Evolutionary conservation across 2,113 vertebrate genomes (phyloP).

Genomic region (Cyphomyrus discorhynchus): DNA sequence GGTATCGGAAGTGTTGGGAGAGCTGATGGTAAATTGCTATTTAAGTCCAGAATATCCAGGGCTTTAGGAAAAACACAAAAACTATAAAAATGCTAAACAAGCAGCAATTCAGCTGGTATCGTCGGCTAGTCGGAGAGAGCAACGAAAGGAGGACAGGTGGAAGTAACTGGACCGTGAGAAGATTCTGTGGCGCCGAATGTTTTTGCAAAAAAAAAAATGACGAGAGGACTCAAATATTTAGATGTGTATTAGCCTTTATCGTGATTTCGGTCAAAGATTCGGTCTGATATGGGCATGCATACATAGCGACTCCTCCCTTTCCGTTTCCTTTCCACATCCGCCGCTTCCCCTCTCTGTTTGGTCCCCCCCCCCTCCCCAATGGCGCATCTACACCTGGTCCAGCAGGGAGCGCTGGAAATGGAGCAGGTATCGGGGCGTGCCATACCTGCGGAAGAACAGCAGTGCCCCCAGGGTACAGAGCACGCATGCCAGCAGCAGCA

Average conservation of each 20-base stretch:
- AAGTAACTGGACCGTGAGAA: conserved; percentile 13
- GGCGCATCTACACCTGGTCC: conserved; percentile 74
- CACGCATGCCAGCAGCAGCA: conserved; percentile 72
- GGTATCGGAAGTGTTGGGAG: neutral
- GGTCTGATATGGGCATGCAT: neutral
- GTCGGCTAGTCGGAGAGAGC: conserved; percentile 39
- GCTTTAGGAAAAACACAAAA: conserved; percentile 43
- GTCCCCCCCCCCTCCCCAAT: neutral
- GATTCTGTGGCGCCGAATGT: neutral
- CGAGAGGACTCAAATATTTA: neutral
- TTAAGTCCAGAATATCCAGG: conserved; percentile 26
- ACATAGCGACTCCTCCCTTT: neutral
- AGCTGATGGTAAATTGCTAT: neutral
- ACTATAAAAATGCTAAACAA: conserved; percentile 52
- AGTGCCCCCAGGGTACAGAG: conserved; percentile 65
- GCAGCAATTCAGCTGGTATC: conserved; percentile 64
- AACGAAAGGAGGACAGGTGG: conserved; percentile 22
- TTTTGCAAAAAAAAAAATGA: conserved; percentile 5
- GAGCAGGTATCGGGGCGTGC: conserved; percentile 76
- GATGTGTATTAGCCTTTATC: neutral
- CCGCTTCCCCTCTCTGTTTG: neutral
- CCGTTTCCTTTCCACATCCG: neutral
- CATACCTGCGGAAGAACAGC: conserved; percentile 73
- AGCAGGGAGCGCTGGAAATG: conserved; percentile 83
- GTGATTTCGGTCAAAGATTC: conserved; percentile 25